Conservation (phyloP, 64 coral and sea anemone genomes). For the Dendronephthya gigantea region DNA sequence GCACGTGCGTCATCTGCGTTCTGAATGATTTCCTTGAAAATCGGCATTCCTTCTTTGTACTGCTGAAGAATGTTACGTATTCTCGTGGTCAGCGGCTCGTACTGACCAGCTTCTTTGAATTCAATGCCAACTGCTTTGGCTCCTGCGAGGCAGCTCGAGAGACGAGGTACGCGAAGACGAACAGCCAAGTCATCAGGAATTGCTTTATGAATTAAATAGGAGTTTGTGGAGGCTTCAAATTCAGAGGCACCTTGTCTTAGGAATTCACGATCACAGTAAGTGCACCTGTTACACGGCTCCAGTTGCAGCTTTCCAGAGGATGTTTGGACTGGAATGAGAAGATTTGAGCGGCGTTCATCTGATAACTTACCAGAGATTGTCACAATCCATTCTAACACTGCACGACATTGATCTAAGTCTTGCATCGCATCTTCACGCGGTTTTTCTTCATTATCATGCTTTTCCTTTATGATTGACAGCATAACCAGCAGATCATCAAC, state of each 20-base stretch:
- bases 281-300: conserved; percentile 45
- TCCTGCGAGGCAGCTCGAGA: conserved; percentile 53
- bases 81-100: conserved; percentile 58
- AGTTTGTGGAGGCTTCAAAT: conserved; percentile 20
- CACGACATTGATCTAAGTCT: conserved; percentile 55
- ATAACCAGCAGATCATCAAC: neutral
- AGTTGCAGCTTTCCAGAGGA: conserved; percentile 16
- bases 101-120: conserved; percentile 73
- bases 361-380: neutral
- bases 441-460: neutral
- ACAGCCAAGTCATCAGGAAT: conserved; percentile 45
- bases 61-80: conserved; percentile 47
- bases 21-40: conserved; percentile 68
- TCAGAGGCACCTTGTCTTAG: conserved; percentile 45
- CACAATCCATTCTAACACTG: conserved; percentile 39
- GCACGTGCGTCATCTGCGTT: conserved; percentile 83
- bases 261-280: conserved; percentile 69
- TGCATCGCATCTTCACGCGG: conserved; percentile 17
- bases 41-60: conserved; percentile 54
- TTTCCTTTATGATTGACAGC: neutral
- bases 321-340: conserved; percentile 59
- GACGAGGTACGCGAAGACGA: conserved; percentile 50
- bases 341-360: neutral
- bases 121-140: conserved; percentile 56
- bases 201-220: conserved; percentile 57